Percentiles rank a stretch among this genome's conserved stretches.
Conservation (phyloP, 2,797 vertebrate genomes). For the Crax fasciolata region DNA sequence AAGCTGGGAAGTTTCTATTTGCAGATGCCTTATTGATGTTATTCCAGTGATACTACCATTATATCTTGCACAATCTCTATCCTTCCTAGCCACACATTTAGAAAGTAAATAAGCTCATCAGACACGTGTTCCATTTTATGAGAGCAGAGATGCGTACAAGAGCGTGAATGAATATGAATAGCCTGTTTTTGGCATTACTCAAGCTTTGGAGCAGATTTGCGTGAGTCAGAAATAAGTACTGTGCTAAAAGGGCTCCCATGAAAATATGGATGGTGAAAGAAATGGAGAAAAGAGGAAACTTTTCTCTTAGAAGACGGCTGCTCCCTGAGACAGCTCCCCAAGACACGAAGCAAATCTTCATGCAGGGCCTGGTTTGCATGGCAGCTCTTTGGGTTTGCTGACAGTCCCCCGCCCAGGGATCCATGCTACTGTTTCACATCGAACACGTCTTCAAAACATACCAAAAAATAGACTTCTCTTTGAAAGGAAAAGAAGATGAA, state of each 20-base stretch:
- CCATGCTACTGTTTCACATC: background rate
- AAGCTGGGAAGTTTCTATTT: slow-evolving; percentile 13
- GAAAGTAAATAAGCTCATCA: slow-evolving; percentile 75
- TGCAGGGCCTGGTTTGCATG: background rate
- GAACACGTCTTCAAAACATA: background rate
- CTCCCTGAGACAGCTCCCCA: background rate
- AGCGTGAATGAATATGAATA: slow-evolving; percentile 72
- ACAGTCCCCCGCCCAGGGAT: slow-evolving; percentile 6
- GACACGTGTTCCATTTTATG: slow-evolving; percentile 53
- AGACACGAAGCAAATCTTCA: background rate
- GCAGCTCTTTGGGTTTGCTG: slow-evolving; percentile 1
- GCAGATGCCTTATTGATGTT: slow-evolving; percentile 50
- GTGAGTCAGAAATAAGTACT: slow-evolving; percentile 73
- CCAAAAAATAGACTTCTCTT: background rate
- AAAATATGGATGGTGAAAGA: background rate
- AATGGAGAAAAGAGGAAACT: background rate
- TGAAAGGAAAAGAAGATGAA: slow-evolving; percentile 15
- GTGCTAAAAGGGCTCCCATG: slow-evolving; percentile 47
- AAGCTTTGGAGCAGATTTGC: slow-evolving; percentile 64
- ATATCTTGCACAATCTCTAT: slow-evolving; percentile 20
- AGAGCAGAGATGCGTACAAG: slow-evolving; percentile 58
- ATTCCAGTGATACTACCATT: slow-evolving; percentile 37
- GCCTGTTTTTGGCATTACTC: slow-evolving; percentile 57
- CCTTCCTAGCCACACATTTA: slow-evolving; percentile 59
- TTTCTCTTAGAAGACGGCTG: slow-evolving; percentile 15